phyloP scores from a whole-genome alignment of 1,140 invertebrate species.

The Scaptodrosophila lebanonensis region DNA sequence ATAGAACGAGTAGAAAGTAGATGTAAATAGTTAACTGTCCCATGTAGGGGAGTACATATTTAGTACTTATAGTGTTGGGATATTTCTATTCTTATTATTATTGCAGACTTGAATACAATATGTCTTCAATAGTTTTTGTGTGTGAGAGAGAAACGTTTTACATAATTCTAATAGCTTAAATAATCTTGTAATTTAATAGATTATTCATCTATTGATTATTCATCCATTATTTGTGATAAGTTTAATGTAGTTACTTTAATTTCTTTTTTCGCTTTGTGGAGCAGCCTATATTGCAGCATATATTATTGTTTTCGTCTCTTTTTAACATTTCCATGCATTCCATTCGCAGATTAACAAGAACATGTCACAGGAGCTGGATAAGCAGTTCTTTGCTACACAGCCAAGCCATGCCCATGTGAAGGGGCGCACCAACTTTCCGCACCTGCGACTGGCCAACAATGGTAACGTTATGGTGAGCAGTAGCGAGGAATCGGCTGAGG shows the following conservation, averaged over 20 bases:
- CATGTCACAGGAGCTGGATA: slow-evolving; percentile 79
- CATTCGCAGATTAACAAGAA: slow-evolving; percentile 64
- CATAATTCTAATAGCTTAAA: too few species aligned
- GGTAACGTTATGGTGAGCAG: slow-evolving; percentile 39
- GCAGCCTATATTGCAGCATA: not conserved
- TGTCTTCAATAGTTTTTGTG: too few species aligned
- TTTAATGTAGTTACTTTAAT: not conserved
- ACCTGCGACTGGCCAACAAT: slow-evolving; percentile 60
- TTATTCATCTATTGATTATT: too few species aligned
- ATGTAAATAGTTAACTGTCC: too few species aligned
- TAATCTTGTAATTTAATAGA: too few species aligned
- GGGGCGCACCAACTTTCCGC: slow-evolving; percentile 77
- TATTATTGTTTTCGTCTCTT: not conserved
- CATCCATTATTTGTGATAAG: too few species aligned
- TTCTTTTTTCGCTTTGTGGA: not conserved
- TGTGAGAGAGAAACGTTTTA: too few species aligned
- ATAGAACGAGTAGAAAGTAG: not conserved
- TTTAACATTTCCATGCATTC: slow-evolving; percentile 8
- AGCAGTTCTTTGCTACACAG: slow-evolving; percentile 80
- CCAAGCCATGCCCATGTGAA: slow-evolving; percentile 77
- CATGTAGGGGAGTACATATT: too few species aligned
- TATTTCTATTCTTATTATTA: too few species aligned
- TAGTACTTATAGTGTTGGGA: too few species aligned
- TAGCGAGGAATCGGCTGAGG: slow-evolving; percentile 38
- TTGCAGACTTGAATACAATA: too few species aligned